Conservation (phyloP, 2,113 vertebrate genomes). For the Atherinomorus stipes region DNA sequence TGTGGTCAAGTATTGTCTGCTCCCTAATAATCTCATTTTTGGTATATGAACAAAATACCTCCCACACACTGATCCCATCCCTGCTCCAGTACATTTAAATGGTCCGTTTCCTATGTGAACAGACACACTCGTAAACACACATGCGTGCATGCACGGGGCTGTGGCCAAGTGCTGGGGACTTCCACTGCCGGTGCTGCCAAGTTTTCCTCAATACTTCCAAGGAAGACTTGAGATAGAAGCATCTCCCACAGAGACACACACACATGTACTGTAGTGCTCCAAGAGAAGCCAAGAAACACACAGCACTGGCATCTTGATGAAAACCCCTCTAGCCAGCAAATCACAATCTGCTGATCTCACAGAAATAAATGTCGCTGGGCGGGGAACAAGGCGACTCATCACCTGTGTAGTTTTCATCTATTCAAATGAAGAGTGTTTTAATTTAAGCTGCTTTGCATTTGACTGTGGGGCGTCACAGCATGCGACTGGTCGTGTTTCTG, state of each 20-base stretch:
- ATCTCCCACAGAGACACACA: constrained; percentile 14
- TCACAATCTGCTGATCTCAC: constrained; percentile 66
- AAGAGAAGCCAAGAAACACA: constrained; percentile 43
- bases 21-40: constrained; percentile 69
- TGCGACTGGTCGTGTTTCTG: constrained; percentile 72
- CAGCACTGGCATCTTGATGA: constrained; percentile 48
- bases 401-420: constrained; percentile 67
- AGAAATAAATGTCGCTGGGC: constrained; percentile 66
- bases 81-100: constrained; percentile 69
- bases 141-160: constrained; percentile 34
- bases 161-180: constrained; percentile 80
- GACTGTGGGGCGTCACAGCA: constrained; percentile 77
- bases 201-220: constrained; percentile 73
- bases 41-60: constrained; percentile 75
- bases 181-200: constrained; percentile 82
- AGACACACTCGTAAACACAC: constrained; percentile 45
- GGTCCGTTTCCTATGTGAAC: constrained; percentile 64
- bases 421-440: constrained; percentile 77
- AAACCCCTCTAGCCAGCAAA: constrained; percentile 57
- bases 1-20: constrained; percentile 64
- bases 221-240: constrained; percentile 60
- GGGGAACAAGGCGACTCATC: constrained; percentile 61
- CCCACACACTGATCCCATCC: constrained; percentile 73
- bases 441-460: constrained; percentile 81
- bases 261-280: constrained; percentile 16